Evolutionary conservation across 1,140 invertebrate species (phyloP), one percentile per base, ranked within the genome.

Genomic region (Camponotus pennsylvanicus): DNA sequence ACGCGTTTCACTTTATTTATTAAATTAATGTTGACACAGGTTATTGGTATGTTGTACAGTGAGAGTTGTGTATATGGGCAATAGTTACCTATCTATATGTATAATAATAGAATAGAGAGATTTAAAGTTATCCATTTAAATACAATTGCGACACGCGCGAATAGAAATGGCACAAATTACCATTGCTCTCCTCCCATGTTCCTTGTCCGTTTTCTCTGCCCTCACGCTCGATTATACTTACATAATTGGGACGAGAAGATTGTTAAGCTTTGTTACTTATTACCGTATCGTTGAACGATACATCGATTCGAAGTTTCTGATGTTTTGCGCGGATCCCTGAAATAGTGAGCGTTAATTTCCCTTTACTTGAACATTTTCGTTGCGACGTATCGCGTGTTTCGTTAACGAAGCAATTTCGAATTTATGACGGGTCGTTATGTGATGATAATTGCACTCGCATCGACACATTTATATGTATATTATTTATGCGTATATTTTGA

Each of bases 1-100:
- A 95, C 94, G 93, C 92, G 91, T 95, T 95, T 95, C 90, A 94
- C 91, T 94, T 95, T 95, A 95, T 95, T 94, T 95, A 95, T 95
- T 95, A 95, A 95, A 95, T 95, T 94, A 95, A 93, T 93, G 92
- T 93, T 94, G 93, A 94, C 94, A 95, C 93, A 94, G 93, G 91
- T 94, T 94, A 95, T 94, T 93, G 94, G 92, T 94, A 94, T 95
- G 93, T 94, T 92, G 92, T 95, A 94, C 93, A 95, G 92, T 91
- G 93, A 95, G 92, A 91, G 87, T 93, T 92, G 92, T 94, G 91
- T 93, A 88, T 94, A 93, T 94, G 91, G 93, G 92, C 90, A 94
- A 94, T 94, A 94, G 90, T 94, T 83, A 94, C 93, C 93, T 95
- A 95, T 93, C 92, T 94, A 94, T 94, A 93, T 89, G 88, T 27